Evolutionary conservation across 1,140 invertebrate species (phyloP), one percentile per base, ranked within the genome.

Genomic region (Drosophila truncata): DNA sequence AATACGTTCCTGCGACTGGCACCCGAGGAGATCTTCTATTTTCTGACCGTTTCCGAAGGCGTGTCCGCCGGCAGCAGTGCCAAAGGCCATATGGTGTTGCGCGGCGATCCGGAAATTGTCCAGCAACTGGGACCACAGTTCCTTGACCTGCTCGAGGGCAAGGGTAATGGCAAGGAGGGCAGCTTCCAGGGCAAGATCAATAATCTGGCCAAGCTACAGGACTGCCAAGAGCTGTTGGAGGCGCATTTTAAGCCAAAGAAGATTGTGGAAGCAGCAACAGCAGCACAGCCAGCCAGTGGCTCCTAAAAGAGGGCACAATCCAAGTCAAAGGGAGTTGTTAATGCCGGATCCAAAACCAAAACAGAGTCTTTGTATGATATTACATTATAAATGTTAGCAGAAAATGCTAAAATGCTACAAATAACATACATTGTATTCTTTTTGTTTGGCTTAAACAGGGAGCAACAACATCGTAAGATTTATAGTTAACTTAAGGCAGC

Each of bases 11-110:
- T 96, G 16, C 94, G 94, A 63, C 95, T 96, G 82, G 94, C 95
- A 0, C 93, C 95, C 75, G 94, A 94, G 50, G 92, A 90, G 6
- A 93, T 95, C 44, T 94, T 96, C 62, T 91, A 96, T 44, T 95
- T 97, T 59, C 67, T 97, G 44, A 95, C 94, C 8, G 94, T 95
- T 11, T 96, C 96, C 23, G 96, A 97, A 77, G 95, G 94, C 44
- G 91, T 81, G 0, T 20, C 62, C 0, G 81, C 72, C 6, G 85
- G 82, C 27, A 84, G 83, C 18, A 54, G 20, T 16, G 96, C 95
- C 37, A 95, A 95, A 64, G 94, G 94, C 1, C 94, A 94, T 74
- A 94, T 97, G 80, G 92, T 96, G 3, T 91, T 96, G 5, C 94
- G 95, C 85, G 95, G 95, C 7, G 63, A 93, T 50, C 84, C 93